Conservation (phyloP, 2,797 vertebrate genomes). For the Enteromius argenteus region DNA sequence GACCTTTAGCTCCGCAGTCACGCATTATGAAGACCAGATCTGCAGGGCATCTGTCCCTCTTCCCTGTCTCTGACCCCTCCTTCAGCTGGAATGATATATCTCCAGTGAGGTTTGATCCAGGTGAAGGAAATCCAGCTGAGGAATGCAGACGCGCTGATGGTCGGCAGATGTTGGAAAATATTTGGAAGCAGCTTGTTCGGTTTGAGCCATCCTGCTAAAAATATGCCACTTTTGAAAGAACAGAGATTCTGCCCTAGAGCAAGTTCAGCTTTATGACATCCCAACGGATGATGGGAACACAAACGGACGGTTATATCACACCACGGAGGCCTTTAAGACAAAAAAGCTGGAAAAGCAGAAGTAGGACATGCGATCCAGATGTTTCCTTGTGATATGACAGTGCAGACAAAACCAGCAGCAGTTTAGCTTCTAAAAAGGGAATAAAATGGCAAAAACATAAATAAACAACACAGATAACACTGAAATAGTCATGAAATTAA, state of each 20-base stretch:
- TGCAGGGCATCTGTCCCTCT: slow-evolving; percentile 24
- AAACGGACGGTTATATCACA: background rate
- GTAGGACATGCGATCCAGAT: background rate
- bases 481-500: background rate
- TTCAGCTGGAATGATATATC: slow-evolving; percentile 56
- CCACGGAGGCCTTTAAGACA: background rate
- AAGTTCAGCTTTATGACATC: slow-evolving; percentile 74
- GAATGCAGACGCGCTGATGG: slow-evolving; percentile 87
- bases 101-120: slow-evolving; percentile 78
- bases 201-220: slow-evolving; percentile 68
- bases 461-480: background rate
- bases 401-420: background rate
- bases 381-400: slow-evolving; percentile 17
- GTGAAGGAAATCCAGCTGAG: slow-evolving; percentile 82
- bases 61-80: slow-evolving; percentile 6
- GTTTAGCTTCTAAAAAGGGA: background rate
- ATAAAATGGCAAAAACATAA: background rate
- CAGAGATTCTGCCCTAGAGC: slow-evolving; percentile 72
- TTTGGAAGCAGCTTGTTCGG: slow-evolving; percentile 81
- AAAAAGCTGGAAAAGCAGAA: background rate
- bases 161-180: slow-evolving; percentile 87
- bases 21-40: background rate
- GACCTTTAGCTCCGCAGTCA: background rate
- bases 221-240: slow-evolving; percentile 75
- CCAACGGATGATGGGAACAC: slow-evolving; percentile 70